Evolutionary conservation across 2,888 invertebrate genomes (phyloP).

Genomic region (Cerastis leucographa): DNA sequence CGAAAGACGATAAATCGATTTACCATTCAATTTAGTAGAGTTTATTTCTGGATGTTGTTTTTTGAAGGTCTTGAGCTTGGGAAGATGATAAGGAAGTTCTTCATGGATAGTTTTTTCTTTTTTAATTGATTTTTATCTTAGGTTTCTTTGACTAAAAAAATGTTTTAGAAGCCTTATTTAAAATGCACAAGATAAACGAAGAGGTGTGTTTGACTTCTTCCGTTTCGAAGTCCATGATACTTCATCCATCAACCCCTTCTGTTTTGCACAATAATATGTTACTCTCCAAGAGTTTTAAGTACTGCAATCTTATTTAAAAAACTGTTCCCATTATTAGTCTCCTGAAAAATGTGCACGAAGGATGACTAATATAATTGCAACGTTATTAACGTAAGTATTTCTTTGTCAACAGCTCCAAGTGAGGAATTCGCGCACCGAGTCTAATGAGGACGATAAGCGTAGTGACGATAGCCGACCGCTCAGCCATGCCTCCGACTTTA

Average conservation of each 20-base stretch:
- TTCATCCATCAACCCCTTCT: not conserved
- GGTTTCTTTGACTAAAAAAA: not conserved
- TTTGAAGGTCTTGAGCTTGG: slow-evolving; percentile 21
- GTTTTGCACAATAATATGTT: not conserved
- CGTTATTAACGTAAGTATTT: slow-evolving; percentile 30
- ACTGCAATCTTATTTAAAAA: not conserved
- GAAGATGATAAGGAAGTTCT: not conserved
- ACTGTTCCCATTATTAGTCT: not conserved
- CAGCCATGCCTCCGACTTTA: slow-evolving; percentile 93
- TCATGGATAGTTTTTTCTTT: too few species aligned
- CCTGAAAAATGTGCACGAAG: not conserved
- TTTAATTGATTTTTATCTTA: not conserved
- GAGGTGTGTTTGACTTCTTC: not conserved
- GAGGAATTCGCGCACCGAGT: slow-evolving; percentile 91
- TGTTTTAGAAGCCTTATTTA: not conserved
- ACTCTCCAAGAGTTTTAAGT: not conserved
- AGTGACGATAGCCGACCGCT: slow-evolving; percentile 91
- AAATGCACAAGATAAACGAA: not conserved
- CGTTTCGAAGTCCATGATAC: not conserved
- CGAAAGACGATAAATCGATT: slow-evolving; percentile 35
- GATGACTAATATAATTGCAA: not conserved
- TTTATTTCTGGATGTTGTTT: slow-evolving; percentile 27
- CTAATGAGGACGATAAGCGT: slow-evolving; percentile 90
- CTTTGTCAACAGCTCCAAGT: slow-evolving; percentile 87
- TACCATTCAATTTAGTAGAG: slow-evolving; percentile 23